phyloP scores from a whole-genome alignment of 2,113 vertebrate genomes.

The Hydrochoerus hydrochaeris region DNA sequence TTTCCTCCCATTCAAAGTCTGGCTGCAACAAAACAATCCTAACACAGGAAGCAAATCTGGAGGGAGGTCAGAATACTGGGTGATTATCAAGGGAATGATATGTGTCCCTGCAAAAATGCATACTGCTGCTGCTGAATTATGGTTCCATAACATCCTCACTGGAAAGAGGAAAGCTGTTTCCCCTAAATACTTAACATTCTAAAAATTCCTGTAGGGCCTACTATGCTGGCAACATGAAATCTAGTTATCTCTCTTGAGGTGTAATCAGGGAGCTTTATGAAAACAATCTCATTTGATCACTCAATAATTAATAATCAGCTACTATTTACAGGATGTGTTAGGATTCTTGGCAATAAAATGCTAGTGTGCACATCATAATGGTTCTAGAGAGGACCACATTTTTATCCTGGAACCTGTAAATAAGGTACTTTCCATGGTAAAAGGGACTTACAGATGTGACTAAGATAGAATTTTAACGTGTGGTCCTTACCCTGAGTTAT shows the following conservation, averaged over 20 bases:
- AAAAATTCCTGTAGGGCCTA: not conserved
- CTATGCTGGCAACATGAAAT: not conserved
- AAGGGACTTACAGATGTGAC: not conserved
- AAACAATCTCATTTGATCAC: not conserved
- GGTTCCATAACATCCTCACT: not conserved
- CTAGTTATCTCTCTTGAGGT: not conserved
- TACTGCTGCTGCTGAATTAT: not conserved
- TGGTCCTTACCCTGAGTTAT: not conserved
- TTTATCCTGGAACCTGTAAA: not conserved
- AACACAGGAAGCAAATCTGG: conserved; percentile 8
- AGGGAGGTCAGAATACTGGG: not conserved
- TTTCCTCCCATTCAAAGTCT: conserved; percentile 61
- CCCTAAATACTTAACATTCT: not conserved
- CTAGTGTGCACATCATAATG: not conserved
- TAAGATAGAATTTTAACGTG: not conserved
- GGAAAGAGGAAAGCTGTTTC: not conserved
- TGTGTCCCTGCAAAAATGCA: not conserved
- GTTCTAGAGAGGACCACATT: not conserved
- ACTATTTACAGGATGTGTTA: not conserved
- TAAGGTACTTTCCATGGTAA: not conserved
- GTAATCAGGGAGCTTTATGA: not conserved
- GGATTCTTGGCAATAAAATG: not conserved
- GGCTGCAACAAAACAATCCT: not conserved
- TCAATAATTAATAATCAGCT: not conserved
- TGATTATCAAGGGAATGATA: not conserved